phyloP scores from a whole-genome alignment of 1,140 invertebrate species.

The Homarus americanus region DNA sequence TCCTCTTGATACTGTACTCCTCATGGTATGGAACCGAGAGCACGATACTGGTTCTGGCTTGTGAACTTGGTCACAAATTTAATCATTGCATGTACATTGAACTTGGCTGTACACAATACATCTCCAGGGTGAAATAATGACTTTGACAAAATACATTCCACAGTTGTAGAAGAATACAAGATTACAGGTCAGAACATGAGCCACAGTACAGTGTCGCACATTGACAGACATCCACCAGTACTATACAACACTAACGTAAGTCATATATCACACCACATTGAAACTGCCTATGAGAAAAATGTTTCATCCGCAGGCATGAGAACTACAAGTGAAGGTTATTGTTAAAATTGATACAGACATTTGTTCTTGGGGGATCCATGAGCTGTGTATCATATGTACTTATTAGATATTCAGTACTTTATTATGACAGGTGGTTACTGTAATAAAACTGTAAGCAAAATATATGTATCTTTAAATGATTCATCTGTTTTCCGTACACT shows the following conservation, averaged over 20 bases:
- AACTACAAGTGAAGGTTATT: background rate
- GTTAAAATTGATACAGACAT: background rate
- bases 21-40: background rate
- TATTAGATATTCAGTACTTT: background rate
- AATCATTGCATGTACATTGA: background rate
- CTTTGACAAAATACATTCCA: constrained; percentile 18
- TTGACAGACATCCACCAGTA: constrained; percentile 40
- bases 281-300: constrained; percentile 41
- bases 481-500: background rate
- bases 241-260: constrained; percentile 45
- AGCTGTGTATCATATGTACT: background rate
- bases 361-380: background rate
- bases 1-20: background rate
- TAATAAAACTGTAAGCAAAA: background rate
- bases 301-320: constrained; percentile 8
- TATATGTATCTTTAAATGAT: background rate
- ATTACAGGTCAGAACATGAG: constrained; percentile 19
- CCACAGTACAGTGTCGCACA: constrained; percentile 37
- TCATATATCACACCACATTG: constrained; percentile 45
- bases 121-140: constrained; percentile 21
- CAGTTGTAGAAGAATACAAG: background rate
- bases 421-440: background rate
- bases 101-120: background rate
- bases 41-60: background rate
- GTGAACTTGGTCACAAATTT: background rate